Conservation (phyloP, 2,113 vertebrate genomes). For the Xyliphius kryptos region DNA sequence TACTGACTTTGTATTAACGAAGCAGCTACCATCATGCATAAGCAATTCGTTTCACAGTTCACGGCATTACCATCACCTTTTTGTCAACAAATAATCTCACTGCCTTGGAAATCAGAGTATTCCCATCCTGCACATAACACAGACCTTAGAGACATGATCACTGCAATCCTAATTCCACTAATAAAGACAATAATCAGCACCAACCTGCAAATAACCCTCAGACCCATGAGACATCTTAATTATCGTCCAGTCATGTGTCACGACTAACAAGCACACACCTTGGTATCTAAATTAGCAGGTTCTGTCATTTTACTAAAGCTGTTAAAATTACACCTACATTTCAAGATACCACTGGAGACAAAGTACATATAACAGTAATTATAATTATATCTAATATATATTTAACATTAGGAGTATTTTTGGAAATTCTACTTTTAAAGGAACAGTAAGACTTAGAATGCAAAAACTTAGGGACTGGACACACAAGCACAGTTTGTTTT, state of each 20-base stretch:
- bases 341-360: no score
- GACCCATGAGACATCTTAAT: constrained; percentile 5
- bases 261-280: not conserved
- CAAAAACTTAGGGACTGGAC: no score
- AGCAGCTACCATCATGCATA: constrained; percentile 4
- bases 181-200: constrained; percentile 6
- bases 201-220: constrained; percentile 9
- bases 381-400: no score
- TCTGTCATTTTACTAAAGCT: no score
- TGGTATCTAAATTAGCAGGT: not conserved
- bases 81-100: not conserved
- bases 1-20: not conserved
- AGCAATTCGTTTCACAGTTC: constrained; percentile 13
- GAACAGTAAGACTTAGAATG: no score
- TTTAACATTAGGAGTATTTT: no score
- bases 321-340: not conserved
- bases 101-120: not conserved
- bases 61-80: constrained; percentile 3
- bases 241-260: constrained; percentile 1
- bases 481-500: no score
- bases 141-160: constrained; percentile 10
- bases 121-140: constrained; percentile 23
- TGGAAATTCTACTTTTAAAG: no score
- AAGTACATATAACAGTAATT: no score
- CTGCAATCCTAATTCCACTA: constrained; percentile 14